Percentiles rank a stretch among this genome's conserved stretches.
Conservation (phyloP, 2,888 invertebrate species). For the Candidula unifasciata region DNA sequence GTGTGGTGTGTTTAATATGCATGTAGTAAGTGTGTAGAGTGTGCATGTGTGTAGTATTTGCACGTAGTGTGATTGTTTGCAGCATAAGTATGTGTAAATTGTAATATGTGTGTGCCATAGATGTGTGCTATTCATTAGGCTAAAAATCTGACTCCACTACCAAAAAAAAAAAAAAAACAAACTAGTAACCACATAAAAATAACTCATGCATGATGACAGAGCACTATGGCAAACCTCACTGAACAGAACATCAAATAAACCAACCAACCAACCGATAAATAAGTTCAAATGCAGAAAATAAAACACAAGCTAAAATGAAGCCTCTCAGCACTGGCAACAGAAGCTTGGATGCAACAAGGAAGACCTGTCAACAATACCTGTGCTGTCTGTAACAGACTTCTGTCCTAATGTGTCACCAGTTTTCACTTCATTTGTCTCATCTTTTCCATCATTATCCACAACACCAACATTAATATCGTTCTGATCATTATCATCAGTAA, state of each 20-base stretch:
- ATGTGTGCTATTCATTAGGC: no score
- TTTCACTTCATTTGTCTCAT: background rate
- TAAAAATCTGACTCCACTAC: no score
- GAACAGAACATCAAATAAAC: background rate
- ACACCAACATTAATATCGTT: conserved; percentile 2
- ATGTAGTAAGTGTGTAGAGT: no score
- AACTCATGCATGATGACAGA: background rate
- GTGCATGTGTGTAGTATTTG: no score
- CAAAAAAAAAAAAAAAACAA: background rate
- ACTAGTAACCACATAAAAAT: background rate
- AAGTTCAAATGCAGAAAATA: background rate
- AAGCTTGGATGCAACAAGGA: conserved; percentile 40
- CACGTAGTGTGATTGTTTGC: no score
- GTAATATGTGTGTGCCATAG: no score
- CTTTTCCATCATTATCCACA: background rate
- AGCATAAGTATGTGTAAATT: no score
- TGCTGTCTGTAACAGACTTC: background rate
- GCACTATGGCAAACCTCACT: conserved; percentile 14
- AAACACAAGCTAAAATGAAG: conserved; percentile 17
- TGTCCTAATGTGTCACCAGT: conserved; percentile 25
- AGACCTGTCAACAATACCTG: conserved; percentile 30
- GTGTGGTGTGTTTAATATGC: no score
- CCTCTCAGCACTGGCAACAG: background rate
- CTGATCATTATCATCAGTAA: conserved; percentile 17
- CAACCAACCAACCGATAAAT: background rate